These are phyloP conservation scores for Campoletis sonorensis DNA, from an alignment of 1,140 invertebrate species.

Conservation along the genomic window DNA sequence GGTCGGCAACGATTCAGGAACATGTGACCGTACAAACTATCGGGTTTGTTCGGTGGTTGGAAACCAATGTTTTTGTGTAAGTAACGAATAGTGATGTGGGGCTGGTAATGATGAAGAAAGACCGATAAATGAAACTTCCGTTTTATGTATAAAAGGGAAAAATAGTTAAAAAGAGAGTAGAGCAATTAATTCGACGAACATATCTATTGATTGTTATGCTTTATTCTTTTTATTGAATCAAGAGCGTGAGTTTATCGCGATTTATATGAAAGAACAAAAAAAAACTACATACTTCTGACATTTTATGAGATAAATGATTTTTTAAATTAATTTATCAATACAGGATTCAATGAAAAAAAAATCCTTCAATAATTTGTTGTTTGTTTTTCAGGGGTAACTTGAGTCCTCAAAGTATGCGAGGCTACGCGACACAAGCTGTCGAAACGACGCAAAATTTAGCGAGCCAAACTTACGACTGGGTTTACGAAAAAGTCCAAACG, in stretches of 20 bases:
- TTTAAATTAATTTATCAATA: conserved; percentile 16
- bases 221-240: not conserved
- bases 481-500: conserved; percentile 84
- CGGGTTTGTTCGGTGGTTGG: conserved; percentile 75
- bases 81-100: too few species aligned
- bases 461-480: conserved; percentile 83
- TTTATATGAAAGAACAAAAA: too few species aligned
- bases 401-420: conserved; percentile 85
- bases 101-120: too few species aligned
- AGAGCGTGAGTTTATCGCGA: too few species aligned
- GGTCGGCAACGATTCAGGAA: conserved; percentile 62
- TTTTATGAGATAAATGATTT: not conserved
- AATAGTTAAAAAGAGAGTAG: too few species aligned
- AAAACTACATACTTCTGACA: too few species aligned
- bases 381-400: conserved; percentile 82
- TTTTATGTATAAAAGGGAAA: too few species aligned
- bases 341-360: conserved; percentile 1
- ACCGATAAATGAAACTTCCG: too few species aligned
- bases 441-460: conserved; percentile 81
- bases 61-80: conserved; percentile 87
- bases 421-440: conserved; percentile 80
- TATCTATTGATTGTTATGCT: too few species aligned
- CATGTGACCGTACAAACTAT: conserved; percentile 65
- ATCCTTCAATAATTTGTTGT: not conserved
- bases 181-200: too few species aligned